Evolutionary conservation across 2,888 invertebrate species (phyloP), one percentile per base, ranked within the genome.

Genomic region (Caenorhabditis drosophilae): DNA sequence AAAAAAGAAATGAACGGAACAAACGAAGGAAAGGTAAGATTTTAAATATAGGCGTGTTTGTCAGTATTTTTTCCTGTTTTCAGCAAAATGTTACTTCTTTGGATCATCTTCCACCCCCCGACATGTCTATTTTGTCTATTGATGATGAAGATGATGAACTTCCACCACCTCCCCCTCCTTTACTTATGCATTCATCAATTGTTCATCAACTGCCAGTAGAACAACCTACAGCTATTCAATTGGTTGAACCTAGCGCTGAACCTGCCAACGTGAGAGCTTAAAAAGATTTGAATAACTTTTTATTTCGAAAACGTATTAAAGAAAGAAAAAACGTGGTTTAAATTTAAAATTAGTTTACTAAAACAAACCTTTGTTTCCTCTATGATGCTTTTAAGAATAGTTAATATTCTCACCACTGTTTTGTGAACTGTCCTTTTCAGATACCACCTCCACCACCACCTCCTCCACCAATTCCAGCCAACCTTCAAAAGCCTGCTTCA

Each of bases 91-190:
- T n/a, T n/a, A n/a, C n/a, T n/a, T n/a, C n/a, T n/a, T n/a, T n/a
- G n/a, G 64, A 64, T 46, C 50, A 67, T 53, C 59, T 70, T 4
- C 73, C 73, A 12, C 69, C 64, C 0, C 73, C 73, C 7, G 70
- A 73, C 36, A 59, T 73, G 61, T 63, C 70, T n/a, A 48, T 73
- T 26, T 42, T 73, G n/a, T 49, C 63, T 9, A 73, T 73, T 38
- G 73, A 74, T 41, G 77, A 77, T 18, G 78, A 79, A 23, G 79
- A 79, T 9, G 79, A 79, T 38, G 76, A 75, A 20, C 73, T 80
- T 26, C 70, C 79, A 35, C 81, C 81, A 3, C 80, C 80, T 15
- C 81, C 80, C 4, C 80, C 80, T 4, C 76, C 79, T 1, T 61
- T 71, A 6, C 59, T 76, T 12, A 75, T 75, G 73, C 73, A 73